Evolutionary conservation across 2,797 vertebrate genomes (phyloP), one percentile per base, ranked within the genome.

Genomic region (Hypotaenidia okinawae): DNA sequence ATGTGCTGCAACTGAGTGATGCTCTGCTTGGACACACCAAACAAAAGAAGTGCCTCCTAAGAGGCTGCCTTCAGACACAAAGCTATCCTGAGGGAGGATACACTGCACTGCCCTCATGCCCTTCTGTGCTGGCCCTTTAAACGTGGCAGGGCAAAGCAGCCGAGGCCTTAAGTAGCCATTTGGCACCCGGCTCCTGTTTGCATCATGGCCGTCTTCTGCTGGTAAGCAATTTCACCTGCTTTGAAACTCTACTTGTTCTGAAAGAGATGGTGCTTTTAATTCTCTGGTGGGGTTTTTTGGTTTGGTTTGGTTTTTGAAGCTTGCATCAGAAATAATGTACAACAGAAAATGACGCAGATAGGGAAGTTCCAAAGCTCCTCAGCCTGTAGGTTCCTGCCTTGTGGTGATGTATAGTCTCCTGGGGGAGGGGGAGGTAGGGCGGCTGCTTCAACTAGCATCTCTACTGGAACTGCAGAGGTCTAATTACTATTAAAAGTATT

Each of bases 181-280:
- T 33, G 45, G 54, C 54, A 23, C 51, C 9, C 15, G 16, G 10
- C 4, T 67, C 6, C 1, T 4, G 5, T 1, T 33, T 24, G 45
- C 11, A 45, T 6, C 12, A 7, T 11, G 72, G 4, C 6, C 10
- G 23, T 33, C 23, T 45, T 14, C 27, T 17, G 64, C 75, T 19
- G 85, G 62, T 95, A 77, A 89, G 84, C 5, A 0, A n/a, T 9
- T 33, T 19, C 6, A 9, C 14, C 47, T 75, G 41, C 37, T 75
- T 52, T 30, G 2, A 1, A 12, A 1, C 28, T 64, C 12, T 43
- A 0, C 49, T 47, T 63, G 6, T 14, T 27, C 27, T 28, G 55
- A 21, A 76, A 43, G 63, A 32, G 7, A 3, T 5, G 30, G 12
- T 52, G 16, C 3, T 58, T 54, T 45, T 45, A 45, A 45, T 45